Base-by-base conservation (phyloP, 35 echinoderm and acorn worm species). In the Amphiura filiformis region DNA sequence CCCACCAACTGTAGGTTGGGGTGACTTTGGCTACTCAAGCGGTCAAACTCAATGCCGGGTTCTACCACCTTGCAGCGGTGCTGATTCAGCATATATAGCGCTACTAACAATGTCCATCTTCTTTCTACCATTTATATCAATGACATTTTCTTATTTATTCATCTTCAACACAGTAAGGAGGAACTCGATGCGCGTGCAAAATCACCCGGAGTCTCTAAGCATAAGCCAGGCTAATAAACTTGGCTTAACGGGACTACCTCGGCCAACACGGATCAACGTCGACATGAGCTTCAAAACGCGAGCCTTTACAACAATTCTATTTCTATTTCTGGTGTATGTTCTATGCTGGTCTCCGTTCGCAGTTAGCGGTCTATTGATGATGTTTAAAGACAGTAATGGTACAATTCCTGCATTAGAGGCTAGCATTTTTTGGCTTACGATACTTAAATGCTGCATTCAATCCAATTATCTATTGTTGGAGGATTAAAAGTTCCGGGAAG, bases 401-500 rank as follows among this genome's bases (percentile, higher is more conserved):
- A 65, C 88, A 44, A 56, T 26, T 32, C 42, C 80, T 0, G 36
- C 86, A 26, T 23, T 81, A 13, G 47, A 94, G 90, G 93, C 88
- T 1, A 76, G 90, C 39, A 61, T 99, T 5, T 36, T 99, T 12
- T 94, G 96, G 93, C 82, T 99, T 17, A 94, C 92, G n/a, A 1
- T 99, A 95, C 64, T 83, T 99, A 17, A 99, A 99, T 79, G 92
- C 96, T 0, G 96, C 96, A 7, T 95, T 99, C 79, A 99, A 99
- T 75, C 96, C 96, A 0, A 99, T 99, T 38, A 99, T 99, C 26
- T 99, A 99, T 75, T 99, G 96, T 76, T 99, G 93, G 96, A 84
- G 96, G 18, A 99, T 99, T 38, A 99, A 99, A 99, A 99, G 77
- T 99, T 99, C 33, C 92, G 96, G 13, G 96, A 99, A 52, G 96